These are phyloP conservation scores for Apodemus sylvaticus DNA, from an alignment of 2,113 vertebrate species.

Conservation along the genomic window DNA sequence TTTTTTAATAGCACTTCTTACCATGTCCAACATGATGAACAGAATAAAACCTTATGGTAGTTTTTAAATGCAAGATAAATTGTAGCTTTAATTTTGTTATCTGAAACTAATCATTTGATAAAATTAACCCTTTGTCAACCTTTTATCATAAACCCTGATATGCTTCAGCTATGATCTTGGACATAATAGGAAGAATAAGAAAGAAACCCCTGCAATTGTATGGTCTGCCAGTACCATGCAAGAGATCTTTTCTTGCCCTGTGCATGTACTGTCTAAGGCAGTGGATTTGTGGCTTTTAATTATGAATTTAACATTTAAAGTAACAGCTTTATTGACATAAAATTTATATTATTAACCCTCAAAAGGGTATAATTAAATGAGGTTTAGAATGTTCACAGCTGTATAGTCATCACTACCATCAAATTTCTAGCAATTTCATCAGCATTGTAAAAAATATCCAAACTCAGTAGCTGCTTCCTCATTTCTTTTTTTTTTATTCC, in stretches of 20 bases:
- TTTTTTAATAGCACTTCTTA: constrained; percentile 39
- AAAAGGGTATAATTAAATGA: not conserved
- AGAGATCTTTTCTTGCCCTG: not conserved
- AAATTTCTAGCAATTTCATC: constrained; percentile 36
- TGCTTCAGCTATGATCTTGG: not conserved
- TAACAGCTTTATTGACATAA: constrained; percentile 3
- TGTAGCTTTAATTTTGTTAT: not conserved
- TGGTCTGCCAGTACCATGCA: not conserved
- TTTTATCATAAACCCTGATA: constrained; percentile 25
- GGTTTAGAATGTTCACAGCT: constrained; percentile 10
- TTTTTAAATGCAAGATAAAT: constrained; percentile 13
- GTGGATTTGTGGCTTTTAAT: not conserved
- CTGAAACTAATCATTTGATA: not conserved
- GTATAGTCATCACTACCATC: not conserved
- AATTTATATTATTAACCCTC: not conserved
- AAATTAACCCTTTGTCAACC: not conserved
- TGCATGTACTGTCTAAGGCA: not conserved
- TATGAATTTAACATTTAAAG: constrained; percentile 30
- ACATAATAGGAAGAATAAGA: not conserved
- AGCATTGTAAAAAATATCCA: not conserved
- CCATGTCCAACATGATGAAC: constrained; percentile 27
- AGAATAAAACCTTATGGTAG: constrained; percentile 21
- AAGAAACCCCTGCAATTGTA: not conserved
- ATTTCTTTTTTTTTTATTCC: no score
- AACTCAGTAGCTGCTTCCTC: not conserved